A percentile compares a stretch with the other conserved stretches of the same genome.
These are phyloP conservation scores for Brachymystax lenok DNA, from an alignment of 2,797 vertebrate species.

Conservation along the genomic window DNA sequence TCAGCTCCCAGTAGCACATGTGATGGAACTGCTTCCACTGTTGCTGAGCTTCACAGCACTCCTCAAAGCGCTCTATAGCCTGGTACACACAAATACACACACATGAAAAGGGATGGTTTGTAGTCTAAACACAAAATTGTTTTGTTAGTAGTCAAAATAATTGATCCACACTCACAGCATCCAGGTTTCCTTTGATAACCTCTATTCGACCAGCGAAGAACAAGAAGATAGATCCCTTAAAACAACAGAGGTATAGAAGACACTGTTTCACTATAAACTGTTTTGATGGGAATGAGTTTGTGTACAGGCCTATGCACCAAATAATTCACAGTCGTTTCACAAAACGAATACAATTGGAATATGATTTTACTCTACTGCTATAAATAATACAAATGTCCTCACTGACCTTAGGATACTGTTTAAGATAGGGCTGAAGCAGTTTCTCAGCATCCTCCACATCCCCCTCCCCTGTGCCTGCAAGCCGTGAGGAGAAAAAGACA, in stretches of 20 bases:
- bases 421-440: conserved; percentile 89
- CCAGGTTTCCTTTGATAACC: conserved; percentile 95
- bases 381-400: not conserved
- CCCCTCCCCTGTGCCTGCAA: conserved; percentile 92
- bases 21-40: conserved; percentile 98
- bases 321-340: not conserved
- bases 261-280: no score
- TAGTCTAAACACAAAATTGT: not conserved
- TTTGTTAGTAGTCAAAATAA: not conserved
- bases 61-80: conserved; percentile 90
- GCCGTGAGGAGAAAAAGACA: conserved; percentile 14
- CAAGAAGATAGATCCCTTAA: conserved; percentile 95
- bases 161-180: conserved; percentile 80
- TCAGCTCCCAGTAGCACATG: conserved; percentile 99
- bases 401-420: conserved; percentile 90
- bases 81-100: conserved; percentile 48
- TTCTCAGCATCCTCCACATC: conserved; percentile 92
- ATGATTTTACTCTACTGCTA: not conserved
- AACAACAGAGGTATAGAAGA: conserved; percentile 33
- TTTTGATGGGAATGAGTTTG: no score
- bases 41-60: conserved; percentile 95
- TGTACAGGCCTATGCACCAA: not conserved
- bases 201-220: conserved; percentile 98
- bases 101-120: not conserved
- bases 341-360: not conserved